Evolutionary conservation across 2,113 vertebrate genomes (phyloP), one percentile per base, ranked within the genome.

Genomic region (Gallinago paraguaiae): DNA sequence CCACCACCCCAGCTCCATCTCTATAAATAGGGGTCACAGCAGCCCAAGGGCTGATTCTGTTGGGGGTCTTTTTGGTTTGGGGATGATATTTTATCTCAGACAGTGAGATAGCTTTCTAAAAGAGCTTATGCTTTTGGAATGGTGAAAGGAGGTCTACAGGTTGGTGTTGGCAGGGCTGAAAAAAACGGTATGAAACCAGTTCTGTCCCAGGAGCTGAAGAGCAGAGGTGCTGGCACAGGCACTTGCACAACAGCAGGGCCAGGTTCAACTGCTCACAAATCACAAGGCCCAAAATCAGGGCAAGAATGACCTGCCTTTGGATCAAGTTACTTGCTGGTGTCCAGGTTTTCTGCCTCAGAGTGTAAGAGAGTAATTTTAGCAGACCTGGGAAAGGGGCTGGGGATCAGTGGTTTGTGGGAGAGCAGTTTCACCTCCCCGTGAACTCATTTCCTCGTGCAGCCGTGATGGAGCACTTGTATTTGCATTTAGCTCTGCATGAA

Each of bases 401-500:
- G 46, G 28, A 50, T 59, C 23, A 27, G 80, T 27, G 51, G 22
- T 16, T 78, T 6, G 6, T 15, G 56, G n/a, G 68, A 71, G 4
- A 78, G 68, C 65, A 48, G 77, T 22, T 91, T 88, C 77, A 86
- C 63, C 78, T 91, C 64, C 8, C 48, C 28, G 39, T 86, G 91
- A 93, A 91, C 92, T 56, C 86, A 4, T 48, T 56, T 74, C 79
- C 61, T 45, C 30, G 37, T 11, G 27, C 80, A 45, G 35, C 10
- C 76, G 28, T 37, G 57, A 78, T 17, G n/a, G 1, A 30, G 78
- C 8, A 28, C 64, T 82, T 51, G 43, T 56, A 54, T 53, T 92
- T 87, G 74, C 87, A 90, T 94, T 93, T 70, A 89, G 39, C 80
- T 91, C 75, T 61, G 54, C 46, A 78, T 54, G 48, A 94, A 39